Conservation (phyloP, 1,140 invertebrate genomes). For the Tetramorium alpestre region DNA sequence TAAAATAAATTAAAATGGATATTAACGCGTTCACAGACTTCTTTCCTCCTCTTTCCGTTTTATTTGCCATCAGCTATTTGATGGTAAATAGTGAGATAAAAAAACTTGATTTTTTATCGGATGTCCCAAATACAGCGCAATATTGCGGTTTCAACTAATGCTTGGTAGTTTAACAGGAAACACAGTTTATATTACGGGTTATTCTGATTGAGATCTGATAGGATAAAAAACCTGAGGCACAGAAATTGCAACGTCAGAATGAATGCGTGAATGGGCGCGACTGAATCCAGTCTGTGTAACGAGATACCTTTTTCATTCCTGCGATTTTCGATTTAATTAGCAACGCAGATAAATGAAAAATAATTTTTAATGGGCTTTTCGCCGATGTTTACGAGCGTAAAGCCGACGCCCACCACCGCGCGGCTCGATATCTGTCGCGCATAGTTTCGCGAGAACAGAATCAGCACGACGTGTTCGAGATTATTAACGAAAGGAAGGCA, state of each 20-base stretch:
- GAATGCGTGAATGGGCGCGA: neutral
- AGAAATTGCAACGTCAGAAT: slow-evolving; percentile 10
- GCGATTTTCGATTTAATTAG: slow-evolving; percentile 14
- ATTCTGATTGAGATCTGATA: neutral
- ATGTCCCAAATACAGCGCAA: slow-evolving; percentile 15
- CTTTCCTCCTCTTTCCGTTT: neutral
- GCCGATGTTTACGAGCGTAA: neutral
- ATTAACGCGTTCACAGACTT: neutral
- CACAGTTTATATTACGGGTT: neutral
- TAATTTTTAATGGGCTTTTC: neutral
- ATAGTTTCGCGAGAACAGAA: slow-evolving; percentile 53
- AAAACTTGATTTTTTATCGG: slow-evolving; percentile 5
- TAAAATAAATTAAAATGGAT: slow-evolving; percentile 1
- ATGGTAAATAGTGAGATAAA: neutral
- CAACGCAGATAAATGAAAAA: neutral
- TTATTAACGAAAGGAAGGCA: slow-evolving; percentile 74
- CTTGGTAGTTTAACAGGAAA: neutral
- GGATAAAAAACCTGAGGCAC: neutral
- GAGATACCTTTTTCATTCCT: neutral
- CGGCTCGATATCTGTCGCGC: slow-evolving; percentile 50
- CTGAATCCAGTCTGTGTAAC: neutral
- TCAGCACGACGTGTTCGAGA: slow-evolving; percentile 47
- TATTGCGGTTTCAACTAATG: slow-evolving; percentile 17
- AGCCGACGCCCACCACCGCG: slow-evolving; percentile 15
- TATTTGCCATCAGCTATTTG: neutral